A percentile compares a stretch with the other conserved stretches of the same genome.
Conservation (phyloP, 2,888 invertebrate genomes). For the Hybos culiciformis region DNA sequence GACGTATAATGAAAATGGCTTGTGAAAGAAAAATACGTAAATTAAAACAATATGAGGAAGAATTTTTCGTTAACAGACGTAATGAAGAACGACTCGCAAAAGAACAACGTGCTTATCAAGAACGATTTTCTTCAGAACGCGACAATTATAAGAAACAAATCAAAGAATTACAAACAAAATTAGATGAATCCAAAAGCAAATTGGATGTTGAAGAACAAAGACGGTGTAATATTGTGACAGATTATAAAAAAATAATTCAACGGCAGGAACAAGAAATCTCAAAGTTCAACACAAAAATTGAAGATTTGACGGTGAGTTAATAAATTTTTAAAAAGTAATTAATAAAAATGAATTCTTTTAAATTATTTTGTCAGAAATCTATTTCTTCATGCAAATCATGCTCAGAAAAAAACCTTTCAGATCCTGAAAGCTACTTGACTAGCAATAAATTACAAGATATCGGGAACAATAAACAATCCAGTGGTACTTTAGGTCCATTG, state of each 20-base stretch:
- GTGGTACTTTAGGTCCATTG: slow-evolving; percentile 29
- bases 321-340: not conserved
- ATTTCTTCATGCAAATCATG: slow-evolving; percentile 43
- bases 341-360: not conserved
- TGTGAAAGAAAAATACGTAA: slow-evolving; percentile 87
- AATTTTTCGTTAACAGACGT: slow-evolving; percentile 65
- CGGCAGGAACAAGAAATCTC: slow-evolving; percentile 71
- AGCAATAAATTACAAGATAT: slow-evolving; percentile 2
- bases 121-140: slow-evolving; percentile 39
- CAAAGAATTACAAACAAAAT: slow-evolving; percentile 56
- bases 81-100: slow-evolving; percentile 48
- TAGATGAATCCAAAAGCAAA: slow-evolving; percentile 60
- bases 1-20: slow-evolving; percentile 78
- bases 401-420: slow-evolving; percentile 11
- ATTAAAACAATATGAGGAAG: slow-evolving; percentile 87
- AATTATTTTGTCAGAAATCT: slow-evolving; percentile 36
- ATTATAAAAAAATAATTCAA: slow-evolving; percentile 86
- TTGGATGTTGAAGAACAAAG: slow-evolving; percentile 58
- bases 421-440: slow-evolving; percentile 5
- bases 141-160: slow-evolving; percentile 37
- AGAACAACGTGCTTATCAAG: slow-evolving; percentile 54
- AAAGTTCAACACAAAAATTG: slow-evolving; percentile 42
- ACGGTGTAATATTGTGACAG: slow-evolving; percentile 69
- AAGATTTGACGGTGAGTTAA: slow-evolving; percentile 47
- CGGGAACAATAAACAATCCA: slow-evolving; percentile 16